phyloP scores from a whole-genome alignment of 2,113 vertebrate species.

The Anoplopoma fimbria region DNA sequence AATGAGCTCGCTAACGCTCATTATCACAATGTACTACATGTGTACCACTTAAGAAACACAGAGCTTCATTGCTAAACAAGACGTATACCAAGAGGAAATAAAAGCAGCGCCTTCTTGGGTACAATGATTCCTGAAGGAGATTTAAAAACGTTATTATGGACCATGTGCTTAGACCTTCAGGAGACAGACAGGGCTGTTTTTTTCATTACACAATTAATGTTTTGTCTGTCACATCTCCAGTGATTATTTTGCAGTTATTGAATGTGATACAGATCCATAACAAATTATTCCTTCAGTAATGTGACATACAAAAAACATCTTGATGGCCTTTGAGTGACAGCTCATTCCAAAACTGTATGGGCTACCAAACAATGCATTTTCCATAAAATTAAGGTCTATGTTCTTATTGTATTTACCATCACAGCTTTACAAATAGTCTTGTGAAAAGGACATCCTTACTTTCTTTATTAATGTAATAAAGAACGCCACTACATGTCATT shows the following conservation, averaged over 20 bases:
- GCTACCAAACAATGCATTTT: neutral
- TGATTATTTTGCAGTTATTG: conserved; percentile 25
- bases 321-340: neutral
- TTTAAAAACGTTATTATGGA: conserved; percentile 31
- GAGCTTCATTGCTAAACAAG: conserved; percentile 50
- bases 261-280: neutral
- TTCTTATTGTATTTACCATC: neutral
- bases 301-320: neutral
- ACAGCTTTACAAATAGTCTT: neutral
- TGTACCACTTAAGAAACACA: conserved; percentile 73
- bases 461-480: too few relatives aligned
- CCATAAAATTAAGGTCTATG: neutral
- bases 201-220: conserved; percentile 18
- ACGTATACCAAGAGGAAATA: conserved; percentile 53
- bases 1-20: conserved; percentile 73
- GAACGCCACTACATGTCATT: neutral
- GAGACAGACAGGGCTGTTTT: neutral
- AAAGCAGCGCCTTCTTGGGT: conserved; percentile 29
- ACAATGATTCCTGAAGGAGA: conserved; percentile 29
- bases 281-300: neutral
- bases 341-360: neutral
- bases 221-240: neutral
- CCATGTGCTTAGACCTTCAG: neutral
- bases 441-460: neutral
- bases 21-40: conserved; percentile 78